phyloP scores from a whole-genome alignment of 1,140 invertebrate species.

The Harpegnathos saltator region DNA sequence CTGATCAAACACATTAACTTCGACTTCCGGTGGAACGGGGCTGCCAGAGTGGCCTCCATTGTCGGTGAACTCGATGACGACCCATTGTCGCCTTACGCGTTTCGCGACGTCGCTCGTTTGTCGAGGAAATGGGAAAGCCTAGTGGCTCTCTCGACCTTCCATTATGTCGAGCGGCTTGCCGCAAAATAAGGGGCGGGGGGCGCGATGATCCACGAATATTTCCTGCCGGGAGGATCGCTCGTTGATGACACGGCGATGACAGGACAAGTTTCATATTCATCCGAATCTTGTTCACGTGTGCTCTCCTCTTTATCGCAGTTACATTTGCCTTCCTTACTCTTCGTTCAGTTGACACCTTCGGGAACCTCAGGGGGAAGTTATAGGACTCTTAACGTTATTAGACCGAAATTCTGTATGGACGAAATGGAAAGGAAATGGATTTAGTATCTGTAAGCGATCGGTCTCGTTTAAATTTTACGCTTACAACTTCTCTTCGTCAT shows the following conservation, averaged over 20 bases:
- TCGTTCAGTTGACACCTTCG: background rate
- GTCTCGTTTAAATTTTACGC: too few species aligned
- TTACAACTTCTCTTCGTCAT: too few species aligned
- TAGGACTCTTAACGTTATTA: background rate
- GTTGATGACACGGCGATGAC: slow-evolving; percentile 15
- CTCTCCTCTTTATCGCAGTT: background rate
- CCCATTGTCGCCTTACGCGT: slow-evolving; percentile 63
- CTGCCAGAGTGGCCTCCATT: slow-evolving; percentile 61
- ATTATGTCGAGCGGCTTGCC: slow-evolving; percentile 54
- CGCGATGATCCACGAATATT: slow-evolving; percentile 62
- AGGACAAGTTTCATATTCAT: slow-evolving; percentile 12
- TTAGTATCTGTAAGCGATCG: too few species aligned
- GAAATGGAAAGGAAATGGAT: too few species aligned
- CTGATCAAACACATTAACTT: slow-evolving; percentile 77
- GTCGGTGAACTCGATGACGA: slow-evolving; percentile 59
- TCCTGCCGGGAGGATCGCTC: slow-evolving; percentile 59
- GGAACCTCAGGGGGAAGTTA: background rate
- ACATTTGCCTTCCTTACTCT: slow-evolving; percentile 8
- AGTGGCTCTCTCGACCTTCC: slow-evolving; percentile 71
- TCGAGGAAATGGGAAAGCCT: slow-evolving; percentile 76
- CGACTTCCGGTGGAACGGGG: slow-evolving; percentile 70
- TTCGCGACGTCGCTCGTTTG: slow-evolving; percentile 64
- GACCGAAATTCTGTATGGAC: too few species aligned
- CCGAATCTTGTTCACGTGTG: slow-evolving; percentile 8
- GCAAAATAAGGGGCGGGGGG: slow-evolving; percentile 53